Percentiles rank a stretch among this genome's conserved stretches.
These are phyloP conservation scores for Aselliscus stoliczkanus DNA, from an alignment of 2,797 vertebrate species.

Conservation along the genomic window DNA sequence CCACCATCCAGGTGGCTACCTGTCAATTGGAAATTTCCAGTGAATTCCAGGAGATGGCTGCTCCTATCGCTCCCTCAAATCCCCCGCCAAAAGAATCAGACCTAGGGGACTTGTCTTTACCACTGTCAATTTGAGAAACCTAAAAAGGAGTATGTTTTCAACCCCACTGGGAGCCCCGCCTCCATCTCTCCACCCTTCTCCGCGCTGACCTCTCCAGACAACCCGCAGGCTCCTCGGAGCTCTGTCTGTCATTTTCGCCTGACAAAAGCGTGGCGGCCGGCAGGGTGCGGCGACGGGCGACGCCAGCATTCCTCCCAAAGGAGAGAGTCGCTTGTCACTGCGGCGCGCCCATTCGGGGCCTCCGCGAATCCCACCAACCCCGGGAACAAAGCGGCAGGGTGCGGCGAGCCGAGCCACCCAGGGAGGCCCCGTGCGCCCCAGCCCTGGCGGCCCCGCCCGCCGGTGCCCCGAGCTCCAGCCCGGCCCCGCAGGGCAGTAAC, in stretches of 20 bases:
- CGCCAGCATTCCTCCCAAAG: neutral
- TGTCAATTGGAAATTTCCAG: constrained; percentile 30
- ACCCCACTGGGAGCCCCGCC: neutral
- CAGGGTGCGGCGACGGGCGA: neutral
- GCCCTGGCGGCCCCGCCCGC: neutral
- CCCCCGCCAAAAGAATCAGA: neutral
- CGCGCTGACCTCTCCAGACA: constrained; percentile 21
- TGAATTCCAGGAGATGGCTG: constrained; percentile 3
- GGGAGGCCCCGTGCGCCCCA: neutral
- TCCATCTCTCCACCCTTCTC: neutral
- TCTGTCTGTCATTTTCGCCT: constrained; percentile 40
- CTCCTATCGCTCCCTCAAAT: neutral
- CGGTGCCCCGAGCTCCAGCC: neutral
- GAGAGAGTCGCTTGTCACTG: neutral
- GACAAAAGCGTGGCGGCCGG: constrained; percentile 70
- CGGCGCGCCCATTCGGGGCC: constrained; percentile 26
- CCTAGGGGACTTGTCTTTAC: neutral
- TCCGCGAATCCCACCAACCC: neutral
- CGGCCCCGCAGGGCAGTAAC: neutral
- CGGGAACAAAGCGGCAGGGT: constrained; percentile 63
- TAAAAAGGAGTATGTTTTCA: constrained; percentile 37
- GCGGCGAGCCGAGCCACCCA: neutral
- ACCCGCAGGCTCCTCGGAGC: constrained; percentile 53
- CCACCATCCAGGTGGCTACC: neutral
- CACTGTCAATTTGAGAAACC: neutral